These are phyloP conservation scores for Gryllus bimaculatus DNA, from an alignment of 1,140 invertebrate species.

Conservation along the genomic window DNA sequence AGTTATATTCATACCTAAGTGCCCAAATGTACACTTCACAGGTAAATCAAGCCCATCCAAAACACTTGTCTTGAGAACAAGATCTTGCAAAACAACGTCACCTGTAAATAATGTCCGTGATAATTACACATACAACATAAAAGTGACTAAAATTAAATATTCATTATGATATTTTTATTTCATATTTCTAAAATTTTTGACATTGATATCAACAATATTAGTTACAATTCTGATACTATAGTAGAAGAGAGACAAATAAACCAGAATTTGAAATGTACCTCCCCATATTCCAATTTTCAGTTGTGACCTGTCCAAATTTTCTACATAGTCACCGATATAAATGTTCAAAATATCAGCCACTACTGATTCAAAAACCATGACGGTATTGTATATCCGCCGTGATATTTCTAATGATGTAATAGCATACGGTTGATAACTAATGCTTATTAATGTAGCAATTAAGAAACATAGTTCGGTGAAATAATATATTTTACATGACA, in stretches of 20 bases:
- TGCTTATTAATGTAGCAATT: background rate
- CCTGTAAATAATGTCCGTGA: conserved; percentile 51
- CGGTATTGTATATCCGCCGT: background rate
- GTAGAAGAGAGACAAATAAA: background rate
- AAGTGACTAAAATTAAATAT: no score
- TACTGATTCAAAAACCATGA: conserved; percentile 93
- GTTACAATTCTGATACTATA: background rate
- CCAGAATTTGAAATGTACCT: conserved; percentile 46
- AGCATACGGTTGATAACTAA: background rate
- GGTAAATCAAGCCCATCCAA: conserved; percentile 86
- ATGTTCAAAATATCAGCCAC: conserved; percentile 86
- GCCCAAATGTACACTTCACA: conserved; percentile 81
- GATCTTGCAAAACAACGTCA: conserved; percentile 86
- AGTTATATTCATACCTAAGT: conserved; percentile 70
- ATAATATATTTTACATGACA: background rate
- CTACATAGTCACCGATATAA: conserved; percentile 88
- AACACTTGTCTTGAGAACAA: conserved; percentile 85
- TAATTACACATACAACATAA: background rate
- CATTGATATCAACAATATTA: no score
- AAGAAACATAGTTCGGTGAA: background rate
- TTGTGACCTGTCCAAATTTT: conserved; percentile 90
- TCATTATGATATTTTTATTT: no score
- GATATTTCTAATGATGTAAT: background rate
- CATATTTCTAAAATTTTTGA: no score
- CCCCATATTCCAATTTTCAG: conserved; percentile 94